Evolutionary conservation across 2,113 vertebrate species (phyloP), one percentile per base, ranked within the genome.

Genomic region (Amphilophus citrinellus): DNA sequence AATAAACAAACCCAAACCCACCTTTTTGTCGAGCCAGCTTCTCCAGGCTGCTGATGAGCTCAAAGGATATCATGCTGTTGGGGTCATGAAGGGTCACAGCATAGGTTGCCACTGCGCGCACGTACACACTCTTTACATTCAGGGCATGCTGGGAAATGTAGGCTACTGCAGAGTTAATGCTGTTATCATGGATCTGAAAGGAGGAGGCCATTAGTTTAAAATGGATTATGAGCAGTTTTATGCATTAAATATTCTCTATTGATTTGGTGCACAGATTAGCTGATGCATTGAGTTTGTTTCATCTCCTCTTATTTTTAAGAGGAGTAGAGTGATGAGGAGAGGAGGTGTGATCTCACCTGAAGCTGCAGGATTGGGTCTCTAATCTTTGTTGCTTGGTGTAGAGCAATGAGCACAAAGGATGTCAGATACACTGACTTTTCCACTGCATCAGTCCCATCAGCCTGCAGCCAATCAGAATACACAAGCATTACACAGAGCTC

Each of bases 341-440:
- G 4, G 47, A 60, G 2, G 18, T 20, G 10, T 6, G n/a, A 5
- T 75, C 87, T 93, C 24, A 94, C 58, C 66, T 3, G 90, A 77
- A 98, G 97, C 93, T 84, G 89, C 88, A 96, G 63, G 11, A 95
- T 91, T 2, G 92, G 96, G 9, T 90, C 84, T 7, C 78, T 78
- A 63, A 97, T 83, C n/a, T 94, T 81, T 6, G 95, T 91, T 1
- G 96, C 93, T 79, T 91, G 96, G 77, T 91, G 86, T 57, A 99
- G 94, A 6, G 96, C 97, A 73, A 99, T 97, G 61, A 97, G 18
- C 35, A 94, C 92, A 84, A 98, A 97, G 42, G 98, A 97, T 15
- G 98, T 99, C 50, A 99, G 93, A 76, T 96, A 98, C 5, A 98
- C 93, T 0, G 94, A 61, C 3, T 93, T 95, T 61, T 99, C 97